Conservation (phyloP, 2,113 vertebrate species). For the Planiliza haematocheilus region DNA sequence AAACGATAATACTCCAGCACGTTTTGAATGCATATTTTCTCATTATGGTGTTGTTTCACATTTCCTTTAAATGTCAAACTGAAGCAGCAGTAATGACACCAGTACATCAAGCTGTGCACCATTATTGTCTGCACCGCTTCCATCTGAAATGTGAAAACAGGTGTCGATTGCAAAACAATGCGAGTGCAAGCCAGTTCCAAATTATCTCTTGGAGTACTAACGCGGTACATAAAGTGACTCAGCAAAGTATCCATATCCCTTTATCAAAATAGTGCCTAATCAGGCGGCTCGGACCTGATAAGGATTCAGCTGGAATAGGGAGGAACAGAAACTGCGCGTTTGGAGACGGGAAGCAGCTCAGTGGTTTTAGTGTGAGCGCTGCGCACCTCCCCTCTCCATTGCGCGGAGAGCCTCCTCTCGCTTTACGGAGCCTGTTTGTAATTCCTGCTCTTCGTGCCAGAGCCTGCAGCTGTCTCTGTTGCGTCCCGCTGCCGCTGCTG, state of each 20-base stretch:
- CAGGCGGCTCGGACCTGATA: conserved; percentile 6
- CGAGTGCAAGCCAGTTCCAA: too few species aligned
- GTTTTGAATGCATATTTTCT: too few species aligned
- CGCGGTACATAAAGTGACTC: too few species aligned
- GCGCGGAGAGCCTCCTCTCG: conserved; percentile 43
- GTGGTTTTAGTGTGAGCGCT: conserved; percentile 21
- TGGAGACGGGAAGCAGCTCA: conserved; percentile 37
- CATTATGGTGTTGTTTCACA: too few species aligned
- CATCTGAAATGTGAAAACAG: too few species aligned
- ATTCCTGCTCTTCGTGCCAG: conserved; percentile 71
- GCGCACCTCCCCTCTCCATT: conserved; percentile 62
- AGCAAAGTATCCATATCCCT: neutral
- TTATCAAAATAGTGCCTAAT: neutral
- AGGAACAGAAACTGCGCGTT: conserved; percentile 40
- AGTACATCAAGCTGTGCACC: too few species aligned
- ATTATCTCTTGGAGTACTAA: too few species aligned
- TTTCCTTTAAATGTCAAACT: neutral
- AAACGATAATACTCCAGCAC: too few species aligned
- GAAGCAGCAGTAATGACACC: neutral
- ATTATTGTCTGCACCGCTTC: neutral
- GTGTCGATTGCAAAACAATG: too few species aligned
- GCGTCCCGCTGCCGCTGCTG: conserved; percentile 46
- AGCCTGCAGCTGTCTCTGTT: conserved; percentile 77
- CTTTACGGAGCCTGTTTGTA: conserved; percentile 45
- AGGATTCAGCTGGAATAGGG: conserved; percentile 21